These are phyloP conservation scores for Epizoanthus scotinus DNA, from an alignment of 92 coral and sea anemone species.

Conservation along the genomic window DNA sequence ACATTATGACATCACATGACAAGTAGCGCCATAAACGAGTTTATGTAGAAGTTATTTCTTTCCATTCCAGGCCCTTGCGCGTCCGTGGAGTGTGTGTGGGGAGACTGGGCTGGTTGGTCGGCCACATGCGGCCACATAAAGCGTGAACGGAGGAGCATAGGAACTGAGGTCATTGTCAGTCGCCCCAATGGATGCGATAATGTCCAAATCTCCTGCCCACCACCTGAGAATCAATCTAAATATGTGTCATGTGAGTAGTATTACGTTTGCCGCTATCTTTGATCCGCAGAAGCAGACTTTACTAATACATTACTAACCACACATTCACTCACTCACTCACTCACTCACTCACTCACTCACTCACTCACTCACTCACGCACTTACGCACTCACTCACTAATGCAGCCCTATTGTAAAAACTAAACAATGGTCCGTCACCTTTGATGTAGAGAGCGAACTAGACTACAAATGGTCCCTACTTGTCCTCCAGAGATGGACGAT, in stretches of 20 bases:
- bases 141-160: conserved; percentile 72
- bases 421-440: too few species aligned
- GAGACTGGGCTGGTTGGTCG: conserved; percentile 75
- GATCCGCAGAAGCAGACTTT: background rate
- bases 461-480: too few species aligned
- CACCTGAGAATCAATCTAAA: conserved; percentile 59
- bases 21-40: too few species aligned
- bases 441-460: too few species aligned
- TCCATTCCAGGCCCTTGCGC: conserved; percentile 68
- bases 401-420: too few species aligned
- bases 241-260: conserved; percentile 73
- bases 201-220: conserved; percentile 70
- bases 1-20: too few species aligned
- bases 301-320: background rate
- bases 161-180: conserved; percentile 57
- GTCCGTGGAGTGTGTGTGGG: conserved; percentile 78
- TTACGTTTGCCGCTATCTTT: background rate
- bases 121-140: conserved; percentile 84
- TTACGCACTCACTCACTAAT: too few species aligned
- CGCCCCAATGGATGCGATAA: conserved; percentile 76
- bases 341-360: too few species aligned
- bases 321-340: too few species aligned
- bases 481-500: too few species aligned
- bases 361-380: too few species aligned
- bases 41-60: too few species aligned